phyloP scores from a whole-genome alignment of 2,888 invertebrate species.

The Drosophila colorata region DNA sequence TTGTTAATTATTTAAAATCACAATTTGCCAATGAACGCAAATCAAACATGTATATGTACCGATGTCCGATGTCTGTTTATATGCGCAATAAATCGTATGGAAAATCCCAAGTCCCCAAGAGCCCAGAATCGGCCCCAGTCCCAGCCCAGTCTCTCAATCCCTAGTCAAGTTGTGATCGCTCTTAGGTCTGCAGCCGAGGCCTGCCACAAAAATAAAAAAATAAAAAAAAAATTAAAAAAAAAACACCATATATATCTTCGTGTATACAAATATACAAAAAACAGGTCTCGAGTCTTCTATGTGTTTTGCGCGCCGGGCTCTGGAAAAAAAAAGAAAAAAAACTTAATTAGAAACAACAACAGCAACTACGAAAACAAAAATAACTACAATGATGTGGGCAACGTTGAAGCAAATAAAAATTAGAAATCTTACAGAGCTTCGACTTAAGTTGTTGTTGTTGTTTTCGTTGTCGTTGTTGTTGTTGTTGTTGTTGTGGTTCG shows the following conservation, averaged over 20 bases:
- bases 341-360: slow-evolving; percentile 52
- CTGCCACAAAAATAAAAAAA: slow-evolving; percentile 12
- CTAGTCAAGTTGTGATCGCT: slow-evolving; percentile 22
- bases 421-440: slow-evolving; percentile 60
- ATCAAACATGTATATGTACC: slow-evolving; percentile 27
- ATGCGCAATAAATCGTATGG: slow-evolving; percentile 36
- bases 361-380: slow-evolving; percentile 15
- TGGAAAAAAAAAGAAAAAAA: slow-evolving; percentile 16
- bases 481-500: slow-evolving; percentile 12
- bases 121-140: slow-evolving; percentile 2
- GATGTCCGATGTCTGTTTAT: slow-evolving; percentile 7
- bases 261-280: slow-evolving; percentile 17
- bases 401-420: slow-evolving; percentile 57
- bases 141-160: slow-evolving; percentile 8
- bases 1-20: slow-evolving; percentile 65
- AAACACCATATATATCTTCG: background rate
- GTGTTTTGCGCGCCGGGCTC: slow-evolving; percentile 31
- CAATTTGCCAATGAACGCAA: slow-evolving; percentile 51
- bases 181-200: slow-evolving; percentile 15
- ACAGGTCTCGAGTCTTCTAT: slow-evolving; percentile 41
- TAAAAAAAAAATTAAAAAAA: background rate
- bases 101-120: slow-evolving; percentile 47
- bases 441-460: slow-evolving; percentile 22
- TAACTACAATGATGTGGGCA: slow-evolving; percentile 27
- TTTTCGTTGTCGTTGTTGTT: background rate